Percentiles rank a stretch among this genome's conserved stretches.
Evolutionary conservation across 2,113 vertebrate species (phyloP).

Genomic region (Apodemus sylvaticus): DNA sequence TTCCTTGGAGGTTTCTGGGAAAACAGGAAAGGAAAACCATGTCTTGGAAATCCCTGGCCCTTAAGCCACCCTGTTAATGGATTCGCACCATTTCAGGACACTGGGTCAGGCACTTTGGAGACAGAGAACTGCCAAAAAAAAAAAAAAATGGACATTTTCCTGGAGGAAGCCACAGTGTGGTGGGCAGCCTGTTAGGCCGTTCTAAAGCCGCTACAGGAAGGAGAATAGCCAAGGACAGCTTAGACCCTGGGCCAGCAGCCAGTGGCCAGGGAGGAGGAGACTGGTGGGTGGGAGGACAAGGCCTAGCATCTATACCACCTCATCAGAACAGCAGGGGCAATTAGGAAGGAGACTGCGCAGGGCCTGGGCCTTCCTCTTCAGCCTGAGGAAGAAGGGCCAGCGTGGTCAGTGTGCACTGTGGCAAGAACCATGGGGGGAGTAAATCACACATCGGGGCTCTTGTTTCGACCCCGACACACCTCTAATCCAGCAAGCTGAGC

Average conservation of each 20-base stretch:
- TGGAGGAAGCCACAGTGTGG: not conserved
- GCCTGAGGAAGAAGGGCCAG: not conserved
- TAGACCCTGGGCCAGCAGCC: not conserved
- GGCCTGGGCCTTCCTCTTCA: not conserved
- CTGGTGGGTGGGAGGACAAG: conserved; percentile 15
- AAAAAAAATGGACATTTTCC: not conserved
- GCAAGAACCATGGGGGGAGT: conserved; percentile 15
- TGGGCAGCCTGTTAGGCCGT: conserved; percentile 1
- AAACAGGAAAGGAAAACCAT: not conserved
- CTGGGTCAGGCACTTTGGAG: conserved; percentile 24
- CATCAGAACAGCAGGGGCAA: not conserved
- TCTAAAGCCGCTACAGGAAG: conserved; percentile 18
- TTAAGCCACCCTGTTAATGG: not conserved
- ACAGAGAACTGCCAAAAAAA: not conserved
- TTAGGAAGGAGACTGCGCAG: not conserved
- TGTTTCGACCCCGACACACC: conserved; percentile 49
- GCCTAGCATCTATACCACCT: not conserved
- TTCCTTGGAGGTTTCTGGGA: not conserved
- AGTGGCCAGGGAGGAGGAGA: conserved; percentile 26
- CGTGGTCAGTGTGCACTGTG: conserved; percentile 4
- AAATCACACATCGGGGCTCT: conserved; percentile 61
- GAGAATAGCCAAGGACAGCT: conserved; percentile 27
- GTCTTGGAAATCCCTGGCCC: not conserved
- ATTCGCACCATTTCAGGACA: not conserved
- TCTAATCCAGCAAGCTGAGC: conserved; percentile 46